Conservation (phyloP, 2,888 invertebrate genomes). For the Anthrax anthrax region DNA sequence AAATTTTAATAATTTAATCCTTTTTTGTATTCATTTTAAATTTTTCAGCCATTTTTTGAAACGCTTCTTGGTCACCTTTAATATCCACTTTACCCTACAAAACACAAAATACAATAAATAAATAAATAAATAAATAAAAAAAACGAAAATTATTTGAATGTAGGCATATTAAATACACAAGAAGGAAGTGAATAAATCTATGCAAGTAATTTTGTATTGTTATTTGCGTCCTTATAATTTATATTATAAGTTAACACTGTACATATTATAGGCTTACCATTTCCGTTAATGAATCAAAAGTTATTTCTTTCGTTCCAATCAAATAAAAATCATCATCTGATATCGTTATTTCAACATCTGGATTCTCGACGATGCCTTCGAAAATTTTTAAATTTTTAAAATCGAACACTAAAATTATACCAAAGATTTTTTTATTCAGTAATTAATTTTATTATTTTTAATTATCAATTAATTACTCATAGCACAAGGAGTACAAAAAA, state of each 20-base stretch:
- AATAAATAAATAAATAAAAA: not conserved
- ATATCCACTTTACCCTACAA: conserved; percentile 23
- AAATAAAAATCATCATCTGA: conserved; percentile 28
- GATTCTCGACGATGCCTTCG: conserved; percentile 20
- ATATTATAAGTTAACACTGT: not conserved
- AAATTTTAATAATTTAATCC: not conserved
- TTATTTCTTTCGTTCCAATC: conserved; percentile 25
- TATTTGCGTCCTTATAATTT: too few relatives aligned
- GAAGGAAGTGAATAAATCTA: too few relatives aligned
- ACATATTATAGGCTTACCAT: conserved; percentile 14
- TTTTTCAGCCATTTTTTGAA: conserved; percentile 27
- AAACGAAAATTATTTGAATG: too few relatives aligned
- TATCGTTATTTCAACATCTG: conserved; percentile 26
- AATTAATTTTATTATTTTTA: too few relatives aligned
- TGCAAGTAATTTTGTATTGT: too few relatives aligned
- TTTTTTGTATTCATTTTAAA: conserved; percentile 18
- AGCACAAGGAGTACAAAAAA: too few relatives aligned
- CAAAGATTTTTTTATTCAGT: not conserved
- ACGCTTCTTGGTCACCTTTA: conserved; percentile 24
- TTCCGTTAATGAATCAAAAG: conserved; percentile 23
- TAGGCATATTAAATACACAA: too few relatives aligned
- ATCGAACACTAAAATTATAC: conserved; percentile 23
- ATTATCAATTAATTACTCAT: too few relatives aligned
- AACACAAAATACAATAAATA: conserved; percentile 4
- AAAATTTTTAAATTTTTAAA: conserved; percentile 31